phyloP scores from a whole-genome alignment of 2,113 vertebrate species.

The Crotalus tigris region DNA sequence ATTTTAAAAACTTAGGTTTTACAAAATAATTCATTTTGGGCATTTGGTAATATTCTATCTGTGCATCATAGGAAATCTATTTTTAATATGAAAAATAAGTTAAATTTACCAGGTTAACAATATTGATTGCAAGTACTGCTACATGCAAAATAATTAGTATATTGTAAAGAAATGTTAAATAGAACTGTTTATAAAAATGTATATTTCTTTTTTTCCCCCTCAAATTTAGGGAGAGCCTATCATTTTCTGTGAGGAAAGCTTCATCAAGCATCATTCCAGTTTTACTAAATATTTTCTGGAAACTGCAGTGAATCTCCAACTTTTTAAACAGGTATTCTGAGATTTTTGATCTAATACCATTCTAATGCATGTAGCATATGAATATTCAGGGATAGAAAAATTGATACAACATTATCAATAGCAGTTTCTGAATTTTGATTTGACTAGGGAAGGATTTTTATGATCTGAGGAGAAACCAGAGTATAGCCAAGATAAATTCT shows the following conservation, averaged over 20 bases:
- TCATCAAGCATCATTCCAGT: conserved; percentile 87
- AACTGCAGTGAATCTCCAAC: conserved; percentile 92
- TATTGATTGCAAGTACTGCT: background rate
- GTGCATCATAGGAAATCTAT: background rate
- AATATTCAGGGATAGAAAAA: background rate
- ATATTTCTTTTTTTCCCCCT: conserved; percentile 18
- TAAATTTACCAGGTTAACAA: background rate
- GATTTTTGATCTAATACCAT: conserved; percentile 8
- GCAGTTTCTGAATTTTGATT: background rate
- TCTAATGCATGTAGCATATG: background rate
- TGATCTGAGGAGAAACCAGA: background rate
- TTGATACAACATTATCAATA: background rate
- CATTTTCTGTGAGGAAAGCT: conserved; percentile 93
- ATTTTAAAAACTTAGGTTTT: background rate
- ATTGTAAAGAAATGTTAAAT: background rate
- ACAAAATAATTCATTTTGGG: background rate
- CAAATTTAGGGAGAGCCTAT: conserved; percentile 86
- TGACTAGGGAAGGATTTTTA: background rate
- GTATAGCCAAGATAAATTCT: background rate
- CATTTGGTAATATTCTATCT: background rate
- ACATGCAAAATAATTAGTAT: background rate
- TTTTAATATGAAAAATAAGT: background rate
- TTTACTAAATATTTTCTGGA: conserved; percentile 89
- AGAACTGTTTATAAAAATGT: background rate
- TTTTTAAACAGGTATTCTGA: conserved; percentile 92